A percentile compares a stretch with the other conserved stretches of the same genome.
Evolutionary conservation across 2,888 invertebrate species (phyloP).

Genomic region (Parnassius apollo): DNA sequence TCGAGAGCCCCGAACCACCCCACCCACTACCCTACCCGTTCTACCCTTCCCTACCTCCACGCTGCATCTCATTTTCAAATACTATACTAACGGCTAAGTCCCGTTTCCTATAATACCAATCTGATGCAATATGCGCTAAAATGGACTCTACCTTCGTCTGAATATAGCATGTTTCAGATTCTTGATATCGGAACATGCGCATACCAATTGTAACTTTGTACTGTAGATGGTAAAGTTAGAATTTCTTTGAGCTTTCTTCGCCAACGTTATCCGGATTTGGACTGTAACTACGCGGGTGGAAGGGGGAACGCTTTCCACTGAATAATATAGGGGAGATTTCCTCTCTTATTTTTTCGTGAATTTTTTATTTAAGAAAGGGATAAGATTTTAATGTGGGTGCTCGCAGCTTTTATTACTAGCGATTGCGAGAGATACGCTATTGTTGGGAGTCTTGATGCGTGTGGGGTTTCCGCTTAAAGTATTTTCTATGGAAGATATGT

Average conservation of each 20-base stretch:
- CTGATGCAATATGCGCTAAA: conserved; percentile 46
- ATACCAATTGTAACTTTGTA: conserved; percentile 69
- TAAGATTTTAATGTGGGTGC: conserved; percentile 81
- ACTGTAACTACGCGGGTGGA: conserved; percentile 42
- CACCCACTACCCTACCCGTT: conserved; percentile 33
- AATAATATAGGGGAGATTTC: conserved; percentile 76
- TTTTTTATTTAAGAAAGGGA: conserved; percentile 82
- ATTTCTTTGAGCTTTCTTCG: conserved; percentile 62
- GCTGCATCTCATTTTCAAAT: conserved; percentile 81
- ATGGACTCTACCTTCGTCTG: conserved; percentile 49
- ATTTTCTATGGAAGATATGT: conserved; percentile 69
- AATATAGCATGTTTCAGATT: conserved; percentile 49
- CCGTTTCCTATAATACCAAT: conserved; percentile 54
- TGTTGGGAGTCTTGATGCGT: conserved; percentile 73
- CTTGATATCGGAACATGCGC: conserved; percentile 34
- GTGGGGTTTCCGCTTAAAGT: conserved; percentile 76
- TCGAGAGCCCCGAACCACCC: conserved; percentile 58
- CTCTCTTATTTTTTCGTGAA: conserved; percentile 79
- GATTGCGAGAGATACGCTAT: conserved; percentile 73
- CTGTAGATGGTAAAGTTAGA: conserved; percentile 61
- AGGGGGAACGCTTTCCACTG: conserved; percentile 58
- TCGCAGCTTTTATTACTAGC: conserved; percentile 73
- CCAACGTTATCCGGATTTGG: conserved; percentile 38
- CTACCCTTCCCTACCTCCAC: conserved; percentile 49
- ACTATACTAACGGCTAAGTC: conserved; percentile 61